Base-by-base conservation (phyloP, 2,888 invertebrate species). In the Melanchra persicariae region DNA sequence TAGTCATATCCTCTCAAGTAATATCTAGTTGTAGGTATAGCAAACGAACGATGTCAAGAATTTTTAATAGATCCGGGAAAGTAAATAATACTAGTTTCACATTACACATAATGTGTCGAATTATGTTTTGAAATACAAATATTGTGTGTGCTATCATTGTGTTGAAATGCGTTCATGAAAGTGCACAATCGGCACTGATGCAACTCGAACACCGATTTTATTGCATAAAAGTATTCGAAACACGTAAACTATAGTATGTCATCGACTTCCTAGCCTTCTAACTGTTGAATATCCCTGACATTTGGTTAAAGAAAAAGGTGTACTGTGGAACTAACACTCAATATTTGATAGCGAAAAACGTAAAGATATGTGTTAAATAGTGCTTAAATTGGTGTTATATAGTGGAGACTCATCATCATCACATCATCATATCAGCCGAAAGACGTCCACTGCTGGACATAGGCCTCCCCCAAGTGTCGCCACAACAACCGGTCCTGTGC, bases 151-250 rank as follows among this genome's bases (percentile, higher is more conserved):
- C 59, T 69, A 66, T 80, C 75, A 79, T 22, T 65, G 26, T 79
- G 80, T 64, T 52, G 79, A 47, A 82, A 79, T 66, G 34, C 52
- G 59, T 55, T 10, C 74, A 83, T 51, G 62, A 55, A 79, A 83
- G 49, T 79, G 83, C 74, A 67, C 63, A 57, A 73, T 79, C 83
- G 49, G 43, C 65, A 43, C 10, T 79, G 52, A 73, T 60, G 83
- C 80, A 83, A 79, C 26, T 37, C 17, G 22, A 43, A 40, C 58
- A 52, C 17, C 45, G 26, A 60, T 30, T 24, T 26, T 66, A 55
- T 83, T 79, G 80, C 80, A 52, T 43, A 54, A 73, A 83, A 22
- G 37, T 57, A 59, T 55, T 60, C 12, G 22, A 62, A 57, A 55
- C 59, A 67, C 47, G 74, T 73, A 79, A 37, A 78, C 6, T 81